Base-by-base conservation (phyloP, 2,888 invertebrate genomes). In the Acleris literana region DNA sequence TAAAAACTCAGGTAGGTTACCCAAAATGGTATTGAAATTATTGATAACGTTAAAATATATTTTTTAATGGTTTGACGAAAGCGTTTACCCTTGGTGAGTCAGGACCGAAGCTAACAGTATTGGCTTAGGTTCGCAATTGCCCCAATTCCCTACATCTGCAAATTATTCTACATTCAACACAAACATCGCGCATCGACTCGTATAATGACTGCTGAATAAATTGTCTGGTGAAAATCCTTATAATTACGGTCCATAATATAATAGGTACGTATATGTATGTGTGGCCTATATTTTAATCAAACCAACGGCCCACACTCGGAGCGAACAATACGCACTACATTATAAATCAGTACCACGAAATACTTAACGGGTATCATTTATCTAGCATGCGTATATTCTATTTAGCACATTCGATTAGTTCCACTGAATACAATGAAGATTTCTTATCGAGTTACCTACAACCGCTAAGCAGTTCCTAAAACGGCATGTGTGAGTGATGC, bases 111-210 rank as follows among this genome's bases (percentile, higher is more conserved):
- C 77, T 86, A 86, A 89, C 86, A 83, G 86, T 86, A 79, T 78
- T 78, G 71, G 76, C 80, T 82, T 87, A 84, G 82, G 84, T 86
- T 80, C 74, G 74, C 81, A 78, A 77, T 79, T 82, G 90, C 77
- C 87, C 92, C 78, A 84, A 79, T 90, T 87, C 78, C 89, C 90
- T 76, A 90, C 85, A 86, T 91, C 78, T 84, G 80, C 77, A 80
- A 82, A 86, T 86, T 81, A 81, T 76, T 80, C 85, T 85, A 86
- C 83, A 81, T 80, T 69, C 68, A 78, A 80, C 77, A 79, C 76
- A 73, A 75, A 39, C 39, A 39, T 33, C 77, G 77, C 76, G 25
- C 25, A 25, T 82, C 80, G 83, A 80, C 84, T 86, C 82, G 33
- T 9, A 82, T 85, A 83, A 80, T 76, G 74, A 75, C 74, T 72